These are phyloP conservation scores for Sebastes alutus DNA, from an alignment of 2,797 vertebrate species.

Conservation along the genomic window DNA sequence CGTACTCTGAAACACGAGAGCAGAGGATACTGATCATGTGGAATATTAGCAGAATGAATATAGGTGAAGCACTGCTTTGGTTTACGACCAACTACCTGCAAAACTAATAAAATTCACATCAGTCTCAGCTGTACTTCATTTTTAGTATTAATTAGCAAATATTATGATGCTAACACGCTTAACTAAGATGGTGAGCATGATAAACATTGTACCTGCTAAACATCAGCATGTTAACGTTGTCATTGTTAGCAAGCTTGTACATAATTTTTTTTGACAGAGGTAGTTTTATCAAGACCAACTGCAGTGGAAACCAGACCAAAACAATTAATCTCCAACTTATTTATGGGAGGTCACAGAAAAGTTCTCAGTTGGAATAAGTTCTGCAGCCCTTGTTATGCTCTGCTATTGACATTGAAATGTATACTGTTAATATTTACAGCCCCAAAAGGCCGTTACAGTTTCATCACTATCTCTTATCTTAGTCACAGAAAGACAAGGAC, in stretches of 20 bases:
- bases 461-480: conserved; percentile 17
- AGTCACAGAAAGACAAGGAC: conserved; percentile 23
- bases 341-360: not conserved
- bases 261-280: not conserved
- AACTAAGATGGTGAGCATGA: not conserved
- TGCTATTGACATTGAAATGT: conserved; percentile 1
- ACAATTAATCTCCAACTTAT: not conserved
- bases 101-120: not conserved
- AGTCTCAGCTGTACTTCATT: not conserved
- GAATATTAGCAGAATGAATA: no score
- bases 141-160: not conserved
- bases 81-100: not conserved
- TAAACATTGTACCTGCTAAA: not conserved
- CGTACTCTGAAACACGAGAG: no score
- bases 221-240: not conserved
- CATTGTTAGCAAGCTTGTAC: not conserved
- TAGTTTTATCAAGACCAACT: not conserved
- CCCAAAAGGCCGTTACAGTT: not conserved
- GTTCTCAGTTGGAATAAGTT: not conserved
- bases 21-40: no score
- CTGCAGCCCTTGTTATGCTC: not conserved
- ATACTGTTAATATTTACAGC: conserved; percentile 25
- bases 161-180: no score
- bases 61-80: not conserved
- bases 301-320: not conserved